Conservation (phyloP, 1,140 invertebrate species). For the Drosophila sucinea region DNA sequence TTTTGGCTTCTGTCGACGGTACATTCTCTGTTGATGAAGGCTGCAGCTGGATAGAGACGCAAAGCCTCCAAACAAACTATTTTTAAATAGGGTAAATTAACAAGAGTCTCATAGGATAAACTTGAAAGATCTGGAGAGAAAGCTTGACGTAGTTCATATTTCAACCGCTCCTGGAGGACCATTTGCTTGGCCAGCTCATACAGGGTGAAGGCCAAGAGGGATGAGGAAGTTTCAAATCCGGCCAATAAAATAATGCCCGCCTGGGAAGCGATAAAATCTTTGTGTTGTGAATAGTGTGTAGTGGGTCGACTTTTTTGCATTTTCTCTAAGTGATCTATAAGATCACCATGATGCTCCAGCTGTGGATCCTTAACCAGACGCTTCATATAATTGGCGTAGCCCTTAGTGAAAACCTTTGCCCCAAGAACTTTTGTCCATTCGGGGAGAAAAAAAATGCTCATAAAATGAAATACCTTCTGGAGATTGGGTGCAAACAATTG, state of each 20-base stretch:
- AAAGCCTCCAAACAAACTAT: conserved; percentile 85
- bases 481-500: conserved; percentile 82
- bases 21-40: conserved; percentile 84
- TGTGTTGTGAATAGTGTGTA: conserved; percentile 79
- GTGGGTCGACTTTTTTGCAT: conserved; percentile 50
- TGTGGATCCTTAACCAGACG: conserved; percentile 27
- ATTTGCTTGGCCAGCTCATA: conserved; percentile 85
- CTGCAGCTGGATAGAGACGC: conserved; percentile 85
- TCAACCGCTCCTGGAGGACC: conserved; percentile 84
- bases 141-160: conserved; percentile 84
- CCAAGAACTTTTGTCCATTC: conserved; percentile 41
- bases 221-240: conserved; percentile 87
- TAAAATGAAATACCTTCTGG: conserved; percentile 72
- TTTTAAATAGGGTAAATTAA: conserved; percentile 83
- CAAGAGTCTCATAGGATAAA: conserved; percentile 81
- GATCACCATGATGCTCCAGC: conserved; percentile 62
- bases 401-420: conserved; percentile 65
- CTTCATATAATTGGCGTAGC: conserved; percentile 71
- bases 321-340: conserved; percentile 84
- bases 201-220: conserved; percentile 84
- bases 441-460: conserved; percentile 83
- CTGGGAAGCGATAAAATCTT: conserved; percentile 87
- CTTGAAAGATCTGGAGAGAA: conserved; percentile 46
- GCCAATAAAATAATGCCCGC: conserved; percentile 86
- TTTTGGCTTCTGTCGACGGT: conserved; percentile 33